These are phyloP conservation scores for Lamellibrachia satsuma DNA, from an alignment of 2,888 invertebrate genomes.

Conservation along the genomic window DNA sequence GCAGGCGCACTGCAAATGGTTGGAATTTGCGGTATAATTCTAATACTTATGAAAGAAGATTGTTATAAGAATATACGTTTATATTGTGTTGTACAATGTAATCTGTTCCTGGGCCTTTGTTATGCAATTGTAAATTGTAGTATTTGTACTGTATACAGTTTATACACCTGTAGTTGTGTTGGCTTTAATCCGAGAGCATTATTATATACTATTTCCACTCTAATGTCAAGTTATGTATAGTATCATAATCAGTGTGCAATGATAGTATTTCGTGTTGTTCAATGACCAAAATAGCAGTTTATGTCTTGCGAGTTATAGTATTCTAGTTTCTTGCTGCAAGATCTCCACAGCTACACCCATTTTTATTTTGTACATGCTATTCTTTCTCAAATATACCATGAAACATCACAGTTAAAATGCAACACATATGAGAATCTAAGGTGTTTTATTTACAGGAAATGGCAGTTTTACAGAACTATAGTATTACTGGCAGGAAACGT, in stretches of 20 bases:
- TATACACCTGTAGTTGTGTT: no score
- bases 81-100: not conserved
- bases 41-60: not conserved
- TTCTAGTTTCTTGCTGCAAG: not conserved
- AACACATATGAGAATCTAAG: not conserved
- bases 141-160: no score
- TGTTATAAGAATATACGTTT: not conserved
- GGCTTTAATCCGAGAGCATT: not conserved
- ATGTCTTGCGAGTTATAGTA: not conserved
- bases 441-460: conserved; percentile 12
- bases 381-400: not conserved
- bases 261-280: not conserved
- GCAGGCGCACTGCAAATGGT: not conserved
- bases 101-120: not conserved
- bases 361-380: not conserved
- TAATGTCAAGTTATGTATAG: not conserved
- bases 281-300: not conserved
- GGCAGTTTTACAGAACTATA: not conserved
- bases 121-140: no score
- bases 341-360: not conserved
- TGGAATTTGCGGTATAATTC: not conserved
- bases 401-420: not conserved
- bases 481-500: not conserved
- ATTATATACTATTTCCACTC: not conserved
- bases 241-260: not conserved